Evolutionary conservation across 1,140 invertebrate genomes (phyloP).

Genomic region (Drosophila subpulchrella): DNA sequence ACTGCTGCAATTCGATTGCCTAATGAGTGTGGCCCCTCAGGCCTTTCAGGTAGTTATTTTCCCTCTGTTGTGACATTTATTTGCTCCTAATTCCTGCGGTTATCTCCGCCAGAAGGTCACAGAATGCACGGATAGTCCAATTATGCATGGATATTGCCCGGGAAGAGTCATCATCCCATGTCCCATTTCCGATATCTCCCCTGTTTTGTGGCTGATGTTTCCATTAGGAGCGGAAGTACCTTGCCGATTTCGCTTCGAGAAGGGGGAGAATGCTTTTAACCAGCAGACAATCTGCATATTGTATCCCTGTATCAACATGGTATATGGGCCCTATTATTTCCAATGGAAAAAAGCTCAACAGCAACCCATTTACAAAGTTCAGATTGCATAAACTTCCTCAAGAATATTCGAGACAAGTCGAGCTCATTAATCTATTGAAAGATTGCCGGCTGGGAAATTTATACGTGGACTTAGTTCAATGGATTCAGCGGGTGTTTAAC

Average conservation of each 20-base stretch:
- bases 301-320: neutral
- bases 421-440: constrained; percentile 27
- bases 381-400: too few relatives aligned
- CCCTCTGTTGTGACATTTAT: constrained; percentile 37
- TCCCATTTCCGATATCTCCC: constrained; percentile 11
- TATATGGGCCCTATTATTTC: neutral
- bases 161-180: constrained; percentile 14
- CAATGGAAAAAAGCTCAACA: neutral
- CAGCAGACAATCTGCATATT: neutral
- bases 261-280: neutral
- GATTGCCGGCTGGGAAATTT: constrained; percentile 21
- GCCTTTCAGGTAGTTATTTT: constrained; percentile 6
- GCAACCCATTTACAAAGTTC: constrained; percentile 3
- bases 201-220: constrained; percentile 1
- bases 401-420: neutral
- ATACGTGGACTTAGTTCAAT: constrained; percentile 35
- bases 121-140: neutral
- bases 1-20: constrained; percentile 11
- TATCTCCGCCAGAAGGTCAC: constrained; percentile 43
- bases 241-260: neutral
- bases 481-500: constrained; percentile 38
- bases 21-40: constrained; percentile 17
- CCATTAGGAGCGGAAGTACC: constrained; percentile 40
- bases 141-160: constrained; percentile 36
- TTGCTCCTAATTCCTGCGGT: constrained; percentile 25